Conservation (phyloP, 92 coral and sea anemone species). For the Phenganax stokvisi region DNA sequence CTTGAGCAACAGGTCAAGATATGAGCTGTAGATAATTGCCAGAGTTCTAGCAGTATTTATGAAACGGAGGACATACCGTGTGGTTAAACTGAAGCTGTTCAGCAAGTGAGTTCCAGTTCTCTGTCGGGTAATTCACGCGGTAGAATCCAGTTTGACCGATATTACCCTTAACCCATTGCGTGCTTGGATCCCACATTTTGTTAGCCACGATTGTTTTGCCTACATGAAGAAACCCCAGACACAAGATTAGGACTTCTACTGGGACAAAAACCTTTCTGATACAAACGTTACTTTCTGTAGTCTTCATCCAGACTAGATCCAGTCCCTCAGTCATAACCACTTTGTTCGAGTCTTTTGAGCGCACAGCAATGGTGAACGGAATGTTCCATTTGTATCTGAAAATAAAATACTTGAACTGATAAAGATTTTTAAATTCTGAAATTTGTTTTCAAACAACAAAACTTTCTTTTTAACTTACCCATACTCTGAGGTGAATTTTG, state of each 20-base stretch:
- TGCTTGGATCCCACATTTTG: conserved; percentile 37
- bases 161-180: conserved; percentile 57
- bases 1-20: too few relatives aligned
- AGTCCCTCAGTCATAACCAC: not conserved
- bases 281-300: not conserved
- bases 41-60: not conserved
- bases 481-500: conserved; percentile 59
- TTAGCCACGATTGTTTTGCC: conserved; percentile 6
- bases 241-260: not conserved
- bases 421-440: not conserved
- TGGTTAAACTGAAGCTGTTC: conserved; percentile 44
- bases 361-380: conserved; percentile 23
- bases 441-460: too few relatives aligned
- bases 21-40: too few relatives aligned
- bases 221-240: not conserved
- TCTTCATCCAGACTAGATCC: conserved; percentile 26
- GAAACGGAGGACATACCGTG: conserved; percentile 25
- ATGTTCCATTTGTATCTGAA: conserved; percentile 32
- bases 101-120: conserved; percentile 51
- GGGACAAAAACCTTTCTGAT: not conserved
- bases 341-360: not conserved
- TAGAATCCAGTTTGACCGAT: conserved; percentile 60
- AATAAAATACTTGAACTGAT: not conserved
- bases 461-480: conserved; percentile 38
- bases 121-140: conserved; percentile 58